Base-by-base conservation (phyloP, 2,888 invertebrate genomes). In the Himalopsyche kuldschensis region DNA sequence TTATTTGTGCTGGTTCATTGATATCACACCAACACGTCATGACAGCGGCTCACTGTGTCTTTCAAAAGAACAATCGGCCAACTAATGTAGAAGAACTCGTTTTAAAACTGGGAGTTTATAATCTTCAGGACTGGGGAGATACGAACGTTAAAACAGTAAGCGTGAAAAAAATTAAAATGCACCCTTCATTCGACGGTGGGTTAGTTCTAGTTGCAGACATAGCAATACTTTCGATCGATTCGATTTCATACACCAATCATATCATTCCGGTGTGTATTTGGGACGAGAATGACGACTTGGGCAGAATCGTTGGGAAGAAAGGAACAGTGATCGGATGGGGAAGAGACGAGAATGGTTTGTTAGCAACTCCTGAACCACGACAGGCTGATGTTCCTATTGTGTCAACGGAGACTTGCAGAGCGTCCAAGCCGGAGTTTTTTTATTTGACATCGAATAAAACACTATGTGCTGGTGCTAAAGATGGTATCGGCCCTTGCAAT, bases 261-360 rank as follows among this genome's bases (percentile, higher is more conserved):
- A 83, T 80, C 3, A 27, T 79, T 0, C 83, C 83, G 5, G 79
- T 78, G 2, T 83, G 83, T 80, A 48, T 83, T 24, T 75, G 75
- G 84, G 20, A 55, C 6, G 77, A 47, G 48, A 75, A 41, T 27
- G 35, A 55, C 5, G 80, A 82, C 75, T 69, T 78, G 41, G 48
- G 35, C 6, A 17, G 35, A 17, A 41, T 82, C n/a, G 32, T 80
- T 31, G 84, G 84, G 5, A 11, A 46, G n/a, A 32, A 75, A 41
- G 94, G 93, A 17, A 89, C 90, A n/a, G 90, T 93, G 4, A 91
- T 92, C 8, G 93, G 93, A 10, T 94, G 93, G 93, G 92, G 90
- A 4, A 88, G 87, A 48, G 89, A 90, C 83, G 91, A 91, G 84
- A 85, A 87, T 24, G 89, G 89, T 3, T 87, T 88, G n/a, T 87